phyloP scores from a whole-genome alignment of 2,888 invertebrate species.

The Drymonia ruficornis region DNA sequence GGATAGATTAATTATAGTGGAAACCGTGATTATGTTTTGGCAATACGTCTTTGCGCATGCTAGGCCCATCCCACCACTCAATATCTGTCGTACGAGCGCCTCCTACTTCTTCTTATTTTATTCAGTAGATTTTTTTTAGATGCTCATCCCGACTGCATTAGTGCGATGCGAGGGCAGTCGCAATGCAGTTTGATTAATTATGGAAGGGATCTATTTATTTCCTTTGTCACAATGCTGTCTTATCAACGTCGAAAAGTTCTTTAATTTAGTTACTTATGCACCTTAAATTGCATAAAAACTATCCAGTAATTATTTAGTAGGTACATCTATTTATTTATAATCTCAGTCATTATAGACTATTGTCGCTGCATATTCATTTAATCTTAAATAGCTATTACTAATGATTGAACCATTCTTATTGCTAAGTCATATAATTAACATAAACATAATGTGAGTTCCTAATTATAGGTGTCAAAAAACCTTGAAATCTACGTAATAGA shows the following conservation, averaged over 20 bases:
- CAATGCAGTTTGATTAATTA: conserved; percentile 82
- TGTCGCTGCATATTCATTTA: conserved; percentile 7
- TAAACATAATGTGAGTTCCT: conserved; percentile 17
- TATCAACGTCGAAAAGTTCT: too few species aligned
- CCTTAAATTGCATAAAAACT: neutral
- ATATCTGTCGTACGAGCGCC: conserved; percentile 82
- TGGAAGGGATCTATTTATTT: conserved; percentile 49
- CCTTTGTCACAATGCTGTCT: conserved; percentile 15
- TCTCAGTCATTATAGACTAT: neutral
- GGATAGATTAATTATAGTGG: conserved; percentile 66
- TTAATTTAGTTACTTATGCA: too few species aligned
- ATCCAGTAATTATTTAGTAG: neutral
- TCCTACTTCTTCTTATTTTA: conserved; percentile 84
- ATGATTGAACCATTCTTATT: neutral
- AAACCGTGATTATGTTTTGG: conserved; percentile 56
- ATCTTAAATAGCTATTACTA: conserved; percentile 10
- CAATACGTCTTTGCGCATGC: conserved; percentile 81
- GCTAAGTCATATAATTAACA: conserved; percentile 7
- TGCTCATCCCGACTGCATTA: conserved; percentile 77
- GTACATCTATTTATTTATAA: too few species aligned
- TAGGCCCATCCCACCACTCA: conserved; percentile 84
- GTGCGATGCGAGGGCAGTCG: conserved; percentile 64
- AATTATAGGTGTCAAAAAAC: conserved; percentile 16
- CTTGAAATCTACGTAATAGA: conserved; percentile 15
- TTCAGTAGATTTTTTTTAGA: conserved; percentile 69